A percentile compares a stretch with the other conserved stretches of the same genome.
Evolutionary conservation across 53 echinoderm and acorn worm genomes (phyloP).

Genomic region (Arbacia lixula): DNA sequence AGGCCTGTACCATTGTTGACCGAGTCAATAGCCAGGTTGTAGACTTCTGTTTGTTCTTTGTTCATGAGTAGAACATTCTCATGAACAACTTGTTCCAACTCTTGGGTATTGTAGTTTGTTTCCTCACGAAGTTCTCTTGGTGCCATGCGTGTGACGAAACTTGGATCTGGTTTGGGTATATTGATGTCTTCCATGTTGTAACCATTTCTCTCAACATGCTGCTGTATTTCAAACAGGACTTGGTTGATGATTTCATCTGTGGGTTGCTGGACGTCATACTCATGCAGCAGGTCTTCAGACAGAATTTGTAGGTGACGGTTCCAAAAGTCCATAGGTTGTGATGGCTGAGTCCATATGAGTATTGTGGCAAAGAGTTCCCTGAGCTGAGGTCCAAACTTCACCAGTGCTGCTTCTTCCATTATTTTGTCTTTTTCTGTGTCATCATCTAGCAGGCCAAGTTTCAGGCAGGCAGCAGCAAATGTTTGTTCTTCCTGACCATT

Average conservation of each 20-base stretch:
- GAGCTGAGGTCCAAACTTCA: slow-evolving; percentile 27
- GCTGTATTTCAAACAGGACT: slow-evolving; percentile 40
- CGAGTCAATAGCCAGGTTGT: slow-evolving; percentile 34
- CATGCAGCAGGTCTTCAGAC: slow-evolving; percentile 45
- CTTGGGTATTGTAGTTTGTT: slow-evolving; percentile 8
- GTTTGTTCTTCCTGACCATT: slow-evolving; percentile 32
- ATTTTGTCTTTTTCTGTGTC: slow-evolving; percentile 52
- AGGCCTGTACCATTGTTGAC: slow-evolving; percentile 39
- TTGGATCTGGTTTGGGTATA: slow-evolving; percentile 18
- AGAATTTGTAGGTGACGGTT: slow-evolving; percentile 33
- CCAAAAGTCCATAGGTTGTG: slow-evolving; percentile 34
- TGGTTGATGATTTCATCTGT: slow-evolving; percentile 46
- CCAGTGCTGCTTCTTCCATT: slow-evolving; percentile 38
- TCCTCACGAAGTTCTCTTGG: slow-evolving; percentile 45
- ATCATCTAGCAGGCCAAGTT: slow-evolving; percentile 53
- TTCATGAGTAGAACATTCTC: slow-evolving; percentile 18
- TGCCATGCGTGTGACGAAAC: slow-evolving; percentile 4
- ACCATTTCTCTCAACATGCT: slow-evolving; percentile 22
- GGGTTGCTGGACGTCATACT: slow-evolving; percentile 30
- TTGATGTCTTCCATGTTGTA: slow-evolving; percentile 2
- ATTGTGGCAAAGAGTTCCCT: slow-evolving; percentile 50
- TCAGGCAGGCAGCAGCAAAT: slow-evolving; percentile 49
- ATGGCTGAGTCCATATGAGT: slow-evolving; percentile 32
- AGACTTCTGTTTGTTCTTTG: slow-evolving; percentile 48
- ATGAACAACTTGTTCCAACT: slow-evolving; percentile 6